Conservation (phyloP, 2,113 vertebrate species). For the Paradisaea rubra region DNA sequence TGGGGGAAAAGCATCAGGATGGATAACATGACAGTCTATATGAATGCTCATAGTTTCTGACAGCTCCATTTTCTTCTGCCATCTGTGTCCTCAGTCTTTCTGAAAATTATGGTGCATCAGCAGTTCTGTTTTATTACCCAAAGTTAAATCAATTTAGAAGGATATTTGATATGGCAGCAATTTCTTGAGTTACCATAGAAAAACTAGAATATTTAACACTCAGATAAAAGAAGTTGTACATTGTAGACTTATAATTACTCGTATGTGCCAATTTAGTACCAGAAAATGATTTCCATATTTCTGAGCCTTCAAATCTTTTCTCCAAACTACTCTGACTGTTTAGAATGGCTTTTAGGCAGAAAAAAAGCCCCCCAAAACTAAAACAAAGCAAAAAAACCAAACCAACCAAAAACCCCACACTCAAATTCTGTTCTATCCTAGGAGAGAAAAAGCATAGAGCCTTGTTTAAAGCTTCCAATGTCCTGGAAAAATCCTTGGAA, state of each 20-base stretch:
- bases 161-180: slow-evolving; percentile 37
- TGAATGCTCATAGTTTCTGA: slow-evolving; percentile 39
- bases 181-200: slow-evolving; percentile 18
- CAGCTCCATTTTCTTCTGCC: slow-evolving; percentile 46
- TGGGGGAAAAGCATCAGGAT: not conserved
- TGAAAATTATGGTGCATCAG: slow-evolving; percentile 5
- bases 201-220: not conserved
- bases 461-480: not conserved
- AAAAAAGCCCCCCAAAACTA: not conserved
- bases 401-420: not conserved
- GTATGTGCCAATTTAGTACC: slow-evolving; percentile 26
- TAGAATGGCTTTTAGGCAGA: not conserved
- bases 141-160: slow-evolving; percentile 16
- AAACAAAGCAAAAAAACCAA: not conserved
- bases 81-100: slow-evolving; percentile 21
- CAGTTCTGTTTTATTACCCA: slow-evolving; percentile 55
- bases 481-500: not conserved
- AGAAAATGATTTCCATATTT: slow-evolving; percentile 6
- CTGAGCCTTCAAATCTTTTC: slow-evolving; percentile 22
- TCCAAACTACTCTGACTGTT: not conserved
- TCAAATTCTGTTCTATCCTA: not conserved
- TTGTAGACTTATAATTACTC: not conserved
- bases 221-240: not conserved
- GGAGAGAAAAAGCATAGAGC: not conserved
- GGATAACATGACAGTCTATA: not conserved